phyloP scores from a whole-genome alignment of 2,888 invertebrate genomes.

The Ernsta delagoae region DNA sequence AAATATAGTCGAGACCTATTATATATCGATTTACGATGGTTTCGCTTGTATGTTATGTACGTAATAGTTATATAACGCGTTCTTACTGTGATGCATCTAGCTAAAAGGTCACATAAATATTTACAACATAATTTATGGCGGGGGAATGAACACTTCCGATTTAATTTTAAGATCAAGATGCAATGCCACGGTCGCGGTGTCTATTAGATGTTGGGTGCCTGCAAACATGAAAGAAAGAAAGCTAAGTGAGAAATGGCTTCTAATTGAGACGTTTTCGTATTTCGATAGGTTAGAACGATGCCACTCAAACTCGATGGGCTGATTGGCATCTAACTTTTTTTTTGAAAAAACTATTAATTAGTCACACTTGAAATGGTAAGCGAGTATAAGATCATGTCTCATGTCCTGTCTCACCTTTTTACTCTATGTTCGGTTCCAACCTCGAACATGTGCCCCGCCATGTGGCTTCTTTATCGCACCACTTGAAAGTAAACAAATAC shows the following conservation, averaged over 20 bases:
- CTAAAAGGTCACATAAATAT: conserved; percentile 7
- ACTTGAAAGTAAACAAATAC: conserved; percentile 60
- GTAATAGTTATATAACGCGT: neutral
- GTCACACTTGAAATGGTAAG: too few relatives aligned
- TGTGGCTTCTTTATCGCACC: conserved; percentile 64
- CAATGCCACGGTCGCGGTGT: conserved; percentile 57
- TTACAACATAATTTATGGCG: conserved; percentile 3
- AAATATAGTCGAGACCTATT: neutral
- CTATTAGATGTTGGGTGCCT: conserved; percentile 1
- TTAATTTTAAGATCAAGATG: conserved; percentile 50
- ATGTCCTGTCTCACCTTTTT: neutral
- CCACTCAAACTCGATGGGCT: too few relatives aligned
- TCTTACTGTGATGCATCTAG: neutral
- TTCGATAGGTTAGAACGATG: too few relatives aligned
- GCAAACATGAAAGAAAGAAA: neutral
- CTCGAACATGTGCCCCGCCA: conserved; percentile 69
- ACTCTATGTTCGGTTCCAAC: neutral
- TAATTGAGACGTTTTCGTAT: too few relatives aligned
- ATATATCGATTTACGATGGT: neutral
- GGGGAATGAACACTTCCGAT: conserved; percentile 17
- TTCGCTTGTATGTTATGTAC: neutral
- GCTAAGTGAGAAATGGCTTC: too few relatives aligned
- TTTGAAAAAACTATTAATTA: too few relatives aligned
- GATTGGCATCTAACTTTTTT: too few relatives aligned
- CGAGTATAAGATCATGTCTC: too few relatives aligned